Conservation (phyloP, 2,797 vertebrate genomes). For the Leptatherina wallacei region DNA sequence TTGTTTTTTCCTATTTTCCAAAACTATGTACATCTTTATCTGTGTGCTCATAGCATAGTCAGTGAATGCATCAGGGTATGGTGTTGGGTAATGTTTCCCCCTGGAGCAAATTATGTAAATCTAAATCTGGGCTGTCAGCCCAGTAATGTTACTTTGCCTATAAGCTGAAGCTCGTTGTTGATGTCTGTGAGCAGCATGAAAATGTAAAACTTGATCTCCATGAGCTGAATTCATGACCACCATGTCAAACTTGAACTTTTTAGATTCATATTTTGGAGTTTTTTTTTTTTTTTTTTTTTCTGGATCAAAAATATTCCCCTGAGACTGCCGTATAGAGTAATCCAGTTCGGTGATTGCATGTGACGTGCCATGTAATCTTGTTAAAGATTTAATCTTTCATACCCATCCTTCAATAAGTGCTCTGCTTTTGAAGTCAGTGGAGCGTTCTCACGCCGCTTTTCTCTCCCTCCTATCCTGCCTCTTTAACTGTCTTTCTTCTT, state of each 20-base stretch:
- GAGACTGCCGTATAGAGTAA: constrained; percentile 12
- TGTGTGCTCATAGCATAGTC: constrained; percentile 1
- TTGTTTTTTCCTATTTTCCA: background rate
- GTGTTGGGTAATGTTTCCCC: constrained; percentile 29
- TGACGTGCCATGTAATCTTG: constrained; percentile 47
- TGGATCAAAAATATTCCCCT: background rate
- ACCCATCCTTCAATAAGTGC: constrained; percentile 60
- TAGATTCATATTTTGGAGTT: background rate
- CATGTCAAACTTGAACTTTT: background rate
- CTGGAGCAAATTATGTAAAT: constrained; percentile 40
- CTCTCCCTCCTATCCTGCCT: background rate
- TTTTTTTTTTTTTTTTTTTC: background rate
- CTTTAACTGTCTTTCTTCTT: constrained; percentile 11
- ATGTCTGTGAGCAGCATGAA: background rate
- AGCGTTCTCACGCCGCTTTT: constrained; percentile 15
- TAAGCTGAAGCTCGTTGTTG: background rate
- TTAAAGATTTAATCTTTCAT: constrained; percentile 44
- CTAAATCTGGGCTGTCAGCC: constrained; percentile 4
- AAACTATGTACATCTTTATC: constrained; percentile 11
- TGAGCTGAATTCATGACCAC: background rate
- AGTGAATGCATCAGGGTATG: constrained; percentile 18
- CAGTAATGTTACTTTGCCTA: constrained; percentile 11
- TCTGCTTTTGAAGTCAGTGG: constrained; percentile 63
- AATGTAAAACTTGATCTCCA: background rate
- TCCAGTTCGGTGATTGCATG: constrained; percentile 22